Percentiles rank a stretch among this genome's conserved stretches.
These are phyloP conservation scores for Narcine bancroftii DNA, from an alignment of 2,113 vertebrate genomes.

Conservation along the genomic window DNA sequence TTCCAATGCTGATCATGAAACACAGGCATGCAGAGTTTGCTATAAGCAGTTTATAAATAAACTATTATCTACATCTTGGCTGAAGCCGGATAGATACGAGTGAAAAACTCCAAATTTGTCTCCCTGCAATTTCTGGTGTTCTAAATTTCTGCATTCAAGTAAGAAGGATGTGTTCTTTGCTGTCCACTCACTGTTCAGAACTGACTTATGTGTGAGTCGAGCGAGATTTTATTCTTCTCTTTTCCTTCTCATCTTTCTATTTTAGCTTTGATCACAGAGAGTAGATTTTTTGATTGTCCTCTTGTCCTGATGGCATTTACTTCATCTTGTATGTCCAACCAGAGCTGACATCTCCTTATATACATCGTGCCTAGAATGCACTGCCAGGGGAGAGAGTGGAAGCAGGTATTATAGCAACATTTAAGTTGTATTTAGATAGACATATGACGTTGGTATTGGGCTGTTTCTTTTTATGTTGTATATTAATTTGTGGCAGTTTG, in stretches of 20 bases:
- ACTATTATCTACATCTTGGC: constrained; percentile 58
- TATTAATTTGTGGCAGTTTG: too few species aligned
- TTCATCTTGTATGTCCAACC: neutral
- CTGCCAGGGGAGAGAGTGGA: too few species aligned
- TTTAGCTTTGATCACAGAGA: neutral
- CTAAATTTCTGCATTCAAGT: neutral
- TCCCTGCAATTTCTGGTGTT: constrained; percentile 40
- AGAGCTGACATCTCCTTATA: neutral
- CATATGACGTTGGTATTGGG: too few species aligned
- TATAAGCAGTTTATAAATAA: constrained; percentile 80
- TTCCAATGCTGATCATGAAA: constrained; percentile 64
- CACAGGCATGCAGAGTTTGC: constrained; percentile 69
- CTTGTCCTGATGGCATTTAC: neutral
- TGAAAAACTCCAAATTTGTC: constrained; percentile 65
- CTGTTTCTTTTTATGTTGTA: too few species aligned
- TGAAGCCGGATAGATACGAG: constrained; percentile 69
- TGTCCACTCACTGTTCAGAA: neutral
- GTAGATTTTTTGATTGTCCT: neutral
- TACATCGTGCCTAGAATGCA: too few species aligned
- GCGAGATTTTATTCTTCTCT: neutral
- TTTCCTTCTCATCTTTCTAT: neutral
- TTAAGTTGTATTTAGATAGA: too few species aligned
- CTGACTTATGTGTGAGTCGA: neutral
- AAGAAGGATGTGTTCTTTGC: neutral
- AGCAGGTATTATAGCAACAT: too few species aligned